A percentile compares a stretch with the other conserved stretches of the same genome.
Conservation (phyloP, 2,888 invertebrate genomes). For the Tupiocoris notatus region DNA sequence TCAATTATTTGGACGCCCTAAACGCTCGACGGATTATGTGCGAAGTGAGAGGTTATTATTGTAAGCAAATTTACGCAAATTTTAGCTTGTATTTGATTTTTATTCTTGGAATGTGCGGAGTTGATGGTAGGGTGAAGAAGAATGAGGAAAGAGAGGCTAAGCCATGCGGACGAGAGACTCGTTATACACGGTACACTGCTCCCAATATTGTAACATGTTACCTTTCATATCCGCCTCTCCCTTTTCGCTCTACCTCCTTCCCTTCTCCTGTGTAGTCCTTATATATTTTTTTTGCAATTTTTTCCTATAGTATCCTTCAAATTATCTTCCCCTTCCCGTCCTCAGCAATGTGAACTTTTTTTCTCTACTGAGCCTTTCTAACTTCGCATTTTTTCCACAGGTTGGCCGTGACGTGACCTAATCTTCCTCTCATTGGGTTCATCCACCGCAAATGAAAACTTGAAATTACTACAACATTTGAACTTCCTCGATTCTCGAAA, state of each 20-base stretch:
- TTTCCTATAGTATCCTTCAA: constrained; percentile 30
- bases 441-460: too few species aligned
- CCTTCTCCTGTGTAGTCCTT: neutral
- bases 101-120: neutral
- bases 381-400: too few species aligned
- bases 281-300: constrained; percentile 13
- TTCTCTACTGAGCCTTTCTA: too few species aligned
- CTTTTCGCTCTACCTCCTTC: neutral
- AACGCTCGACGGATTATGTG: too few species aligned
- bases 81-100: neutral
- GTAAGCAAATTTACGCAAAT: neutral
- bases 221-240: constrained; percentile 41
- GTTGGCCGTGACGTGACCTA: too few species aligned
- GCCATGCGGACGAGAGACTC: constrained; percentile 46
- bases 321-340: constrained; percentile 25
- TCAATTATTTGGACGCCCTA: too few species aligned
- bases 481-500: too few species aligned
- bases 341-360: too few species aligned
- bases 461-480: too few species aligned
- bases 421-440: too few species aligned
- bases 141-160: constrained; percentile 33
- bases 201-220: constrained; percentile 48
- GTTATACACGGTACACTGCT: constrained; percentile 46
- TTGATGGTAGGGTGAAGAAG: neutral
- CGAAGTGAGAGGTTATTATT: too few species aligned